Evolutionary conservation across 2,113 vertebrate species (phyloP).

Genomic region (Oncorhynchus keta): DNA sequence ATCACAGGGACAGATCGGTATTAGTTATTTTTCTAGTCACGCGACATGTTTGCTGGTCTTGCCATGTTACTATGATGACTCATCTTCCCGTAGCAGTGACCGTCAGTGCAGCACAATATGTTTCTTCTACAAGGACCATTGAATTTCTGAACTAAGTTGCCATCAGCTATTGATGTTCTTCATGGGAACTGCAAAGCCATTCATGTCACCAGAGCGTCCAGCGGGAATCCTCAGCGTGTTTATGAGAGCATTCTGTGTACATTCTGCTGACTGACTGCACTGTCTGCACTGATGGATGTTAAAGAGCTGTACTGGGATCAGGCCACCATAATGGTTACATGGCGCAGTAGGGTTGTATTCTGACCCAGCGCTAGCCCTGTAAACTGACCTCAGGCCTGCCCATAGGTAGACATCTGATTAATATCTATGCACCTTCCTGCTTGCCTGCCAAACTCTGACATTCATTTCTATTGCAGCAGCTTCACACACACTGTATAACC

Average conservation of each 20-base stretch:
- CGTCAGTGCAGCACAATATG: too few relatives aligned
- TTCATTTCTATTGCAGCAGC: neutral
- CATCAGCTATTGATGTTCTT: too few relatives aligned
- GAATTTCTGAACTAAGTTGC: too few relatives aligned
- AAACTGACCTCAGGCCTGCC: neutral
- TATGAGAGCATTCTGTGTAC: neutral
- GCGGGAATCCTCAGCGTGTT: slow-evolving; percentile 19
- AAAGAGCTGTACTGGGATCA: neutral
- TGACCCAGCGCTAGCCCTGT: neutral
- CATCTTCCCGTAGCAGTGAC: too few relatives aligned
- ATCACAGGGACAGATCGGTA: neutral
- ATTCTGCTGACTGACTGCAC: neutral
- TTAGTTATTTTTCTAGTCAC: neutral
- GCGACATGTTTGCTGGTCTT: too few relatives aligned
- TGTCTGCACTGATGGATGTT: neutral
- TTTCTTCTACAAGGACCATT: too few relatives aligned
- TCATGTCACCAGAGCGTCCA: slow-evolving; percentile 5
- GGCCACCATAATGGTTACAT: neutral
- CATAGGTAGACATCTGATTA: too few relatives aligned
- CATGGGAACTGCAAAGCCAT: neutral
- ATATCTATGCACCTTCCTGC: too few relatives aligned
- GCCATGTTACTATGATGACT: too few relatives aligned
- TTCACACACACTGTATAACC: neutral
- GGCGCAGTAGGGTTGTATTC: neutral
- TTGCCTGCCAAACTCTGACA: neutral